Evolutionary conservation across 2,797 vertebrate genomes (phyloP), one percentile per base, ranked within the genome.

Genomic region (Capromys pilorides): DNA sequence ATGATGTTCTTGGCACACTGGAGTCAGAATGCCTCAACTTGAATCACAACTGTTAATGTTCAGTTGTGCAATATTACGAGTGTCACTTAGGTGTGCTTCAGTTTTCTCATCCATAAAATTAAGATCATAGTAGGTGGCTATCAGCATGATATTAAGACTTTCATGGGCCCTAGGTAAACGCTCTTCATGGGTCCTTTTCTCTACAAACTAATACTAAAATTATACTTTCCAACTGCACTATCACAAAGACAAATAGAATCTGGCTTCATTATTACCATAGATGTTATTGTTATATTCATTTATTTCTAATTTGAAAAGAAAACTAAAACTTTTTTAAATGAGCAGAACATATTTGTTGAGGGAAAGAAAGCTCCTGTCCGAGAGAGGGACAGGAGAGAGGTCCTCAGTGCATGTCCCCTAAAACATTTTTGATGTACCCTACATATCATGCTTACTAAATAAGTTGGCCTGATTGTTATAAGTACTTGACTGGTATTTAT

Each of bases 141-240:
- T 22, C 49, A 22, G 41, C 73, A 39, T n/a, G 14, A 24, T 9
- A 51, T 83, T 69, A 59, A 9, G 41, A 36, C n/a, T 69, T 85
- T 67, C 28, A 2, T 61, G 45, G 45, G 18, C 61, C 57, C 54
- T 78, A 6, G 26, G 41, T 49, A 81, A 33, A 28, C 84, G 90
- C 28, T 85, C 21, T 93, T 84, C 22, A 41, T n/a, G 1, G 28
- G 45, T 66, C 51, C 26, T 54, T 92, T 91, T 61, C 80, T 93
- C 78, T 71, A 67, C 77, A 93, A 95, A 62, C 39, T 78, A 78
- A 88, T 81, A 91, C 71, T 62, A 80, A 94, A 93, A 59, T 69
- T 66, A 31, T 71, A 78, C 78, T 90, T 92, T 81, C 87, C 19
- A 24, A 75, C 28, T 80, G 21, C 31, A 31, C 9, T 39, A 51